phyloP scores from a whole-genome alignment of 2,888 invertebrate species.

The Drosophila planitibia region DNA sequence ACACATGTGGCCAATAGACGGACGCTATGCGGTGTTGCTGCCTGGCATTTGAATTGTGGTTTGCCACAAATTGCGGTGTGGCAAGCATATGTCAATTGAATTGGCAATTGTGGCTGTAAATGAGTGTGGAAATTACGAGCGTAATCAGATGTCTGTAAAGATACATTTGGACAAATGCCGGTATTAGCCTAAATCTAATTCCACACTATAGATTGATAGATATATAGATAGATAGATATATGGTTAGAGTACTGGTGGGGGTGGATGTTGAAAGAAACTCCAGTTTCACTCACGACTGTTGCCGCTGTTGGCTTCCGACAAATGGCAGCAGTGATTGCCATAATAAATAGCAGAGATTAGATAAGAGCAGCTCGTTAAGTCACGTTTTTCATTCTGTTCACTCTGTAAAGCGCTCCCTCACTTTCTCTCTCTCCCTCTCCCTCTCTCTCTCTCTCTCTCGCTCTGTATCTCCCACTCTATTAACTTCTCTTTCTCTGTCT shows the following conservation, averaged over 20 bases:
- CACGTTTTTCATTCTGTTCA: conserved; percentile 19
- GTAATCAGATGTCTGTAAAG: conserved; percentile 35
- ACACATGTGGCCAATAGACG: neutral
- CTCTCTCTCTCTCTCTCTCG: neutral
- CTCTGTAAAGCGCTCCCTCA: conserved; percentile 10
- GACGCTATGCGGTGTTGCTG: neutral
- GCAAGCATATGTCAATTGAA: conserved; percentile 26
- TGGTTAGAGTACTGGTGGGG: conserved; percentile 8
- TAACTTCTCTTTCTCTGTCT: neutral
- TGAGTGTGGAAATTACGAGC: conserved; percentile 40
- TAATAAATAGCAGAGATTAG: conserved; percentile 56
- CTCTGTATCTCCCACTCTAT: neutral
- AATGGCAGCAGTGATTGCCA: conserved; percentile 58
- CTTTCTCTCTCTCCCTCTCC: neutral
- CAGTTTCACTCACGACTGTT: conserved; percentile 71
- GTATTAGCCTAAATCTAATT: conserved; percentile 23
- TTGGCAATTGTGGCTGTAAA: conserved; percentile 38
- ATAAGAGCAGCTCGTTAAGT: conserved; percentile 54
- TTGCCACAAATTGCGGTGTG: conserved; percentile 29
- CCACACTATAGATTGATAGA: conserved; percentile 14
- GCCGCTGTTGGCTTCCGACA: conserved; percentile 75
- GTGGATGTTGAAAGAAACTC: conserved; percentile 57
- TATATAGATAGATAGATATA: conserved; percentile 5
- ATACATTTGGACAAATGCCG: conserved; percentile 25
- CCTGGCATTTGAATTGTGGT: neutral